phyloP scores from a whole-genome alignment of 2,797 vertebrate species.

The Premnoplex brunnescens region DNA sequence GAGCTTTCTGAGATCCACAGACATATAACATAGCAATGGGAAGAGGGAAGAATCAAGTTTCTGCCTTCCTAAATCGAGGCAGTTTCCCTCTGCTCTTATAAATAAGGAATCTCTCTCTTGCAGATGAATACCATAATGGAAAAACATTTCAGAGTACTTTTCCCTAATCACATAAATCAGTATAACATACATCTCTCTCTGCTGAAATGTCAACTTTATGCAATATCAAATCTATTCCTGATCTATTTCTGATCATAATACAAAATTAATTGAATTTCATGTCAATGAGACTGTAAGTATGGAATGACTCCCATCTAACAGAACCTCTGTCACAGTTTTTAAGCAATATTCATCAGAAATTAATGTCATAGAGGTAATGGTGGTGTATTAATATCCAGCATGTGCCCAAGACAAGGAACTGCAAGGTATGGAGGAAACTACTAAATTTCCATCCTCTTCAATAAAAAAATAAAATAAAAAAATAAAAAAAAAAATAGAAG shows the following conservation, averaged over 20 bases:
- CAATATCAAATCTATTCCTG: slow-evolving; percentile 5
- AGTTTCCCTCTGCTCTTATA: not conserved
- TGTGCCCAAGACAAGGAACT: not conserved
- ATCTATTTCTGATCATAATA: not conserved
- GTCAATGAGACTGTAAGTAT: not conserved
- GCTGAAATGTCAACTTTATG: not conserved
- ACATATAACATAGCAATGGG: not conserved
- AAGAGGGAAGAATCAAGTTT: not conserved
- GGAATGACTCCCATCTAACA: not conserved
- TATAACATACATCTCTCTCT: not conserved
- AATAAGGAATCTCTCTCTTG: not conserved
- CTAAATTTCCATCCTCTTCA: not conserved
- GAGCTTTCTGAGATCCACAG: not conserved
- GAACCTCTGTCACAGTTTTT: not conserved
- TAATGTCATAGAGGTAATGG: not conserved
- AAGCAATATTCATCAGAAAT: not conserved
- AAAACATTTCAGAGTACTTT: not conserved
- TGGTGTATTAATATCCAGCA: not conserved
- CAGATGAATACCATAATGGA: not conserved
- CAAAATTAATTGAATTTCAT: slow-evolving; percentile 14
- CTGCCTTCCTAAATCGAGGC: not conserved
- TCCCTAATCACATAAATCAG: not conserved
- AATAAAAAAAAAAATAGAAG: not conserved
- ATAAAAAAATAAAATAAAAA: too few relatives aligned
- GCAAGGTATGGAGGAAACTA: not conserved